Evolutionary conservation across 2,888 invertebrate genomes (phyloP), one percentile per base, ranked within the genome.

Genomic region (Agonum fuliginosum): DNA sequence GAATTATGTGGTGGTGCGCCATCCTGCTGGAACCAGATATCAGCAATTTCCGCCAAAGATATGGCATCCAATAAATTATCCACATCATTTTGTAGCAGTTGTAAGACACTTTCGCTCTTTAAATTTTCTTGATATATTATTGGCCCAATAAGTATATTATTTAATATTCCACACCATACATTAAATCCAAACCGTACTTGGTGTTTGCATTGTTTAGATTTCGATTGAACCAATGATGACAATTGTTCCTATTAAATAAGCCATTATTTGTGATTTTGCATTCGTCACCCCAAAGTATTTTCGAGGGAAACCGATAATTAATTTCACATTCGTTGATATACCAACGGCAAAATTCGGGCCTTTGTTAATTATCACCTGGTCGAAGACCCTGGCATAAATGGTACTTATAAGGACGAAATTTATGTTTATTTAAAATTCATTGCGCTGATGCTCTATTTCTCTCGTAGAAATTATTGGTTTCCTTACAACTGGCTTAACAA

Each of bases 31-130:
- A 51, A 14, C 51, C 51, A 51, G 51, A 51, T 51, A 17, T 51
- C 22, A 51, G 51, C 17, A 51, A 51, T 51, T 51, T 17, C 51
- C 51, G 17, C 3, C 22, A 5, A 51, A 51, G 17, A 17, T 51
- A 51, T 51, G 51, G 51, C 51, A 20, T 19, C 51, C 51, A 51
- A 51, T 19, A 51, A 51, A 14, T 19, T 51, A 6, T 51, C 20
- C 51, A 17, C 51, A 51, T 51, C 51, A 51, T 51, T 51, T 51
- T 51, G 51, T 51, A 14, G 51, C 51, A 22, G 51, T 12, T 51
- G 51, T 51, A 51, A 12, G 14, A 12, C 4, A 2, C 51, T 17
- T 51, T 51, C 19, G 22, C 51, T 51, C 8, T 51, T 51, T 19
- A 51, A 51, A 51, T 51, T 51, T 51, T 51, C 8, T 51, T 51